phyloP scores from a whole-genome alignment of 1,140 invertebrate genomes.

The Cydia fagiglandana region DNA sequence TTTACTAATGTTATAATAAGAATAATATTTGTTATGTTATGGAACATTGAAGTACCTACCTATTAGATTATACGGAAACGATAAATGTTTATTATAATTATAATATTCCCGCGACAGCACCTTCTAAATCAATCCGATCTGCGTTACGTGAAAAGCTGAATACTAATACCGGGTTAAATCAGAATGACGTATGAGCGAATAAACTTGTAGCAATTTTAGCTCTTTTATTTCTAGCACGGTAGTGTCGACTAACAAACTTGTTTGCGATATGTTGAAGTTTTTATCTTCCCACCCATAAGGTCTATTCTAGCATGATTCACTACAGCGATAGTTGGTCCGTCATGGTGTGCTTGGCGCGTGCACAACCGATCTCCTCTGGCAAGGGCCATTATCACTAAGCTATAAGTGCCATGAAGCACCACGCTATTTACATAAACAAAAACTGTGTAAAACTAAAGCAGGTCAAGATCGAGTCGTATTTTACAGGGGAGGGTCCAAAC shows the following conservation, averaged over 20 bases:
- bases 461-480: slow-evolving; percentile 14
- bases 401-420: not conserved
- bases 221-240: not conserved
- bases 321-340: not conserved
- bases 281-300: not conserved
- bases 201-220: not conserved
- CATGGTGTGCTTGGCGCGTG: not conserved
- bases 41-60: not conserved
- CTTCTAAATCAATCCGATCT: slow-evolving; percentile 27
- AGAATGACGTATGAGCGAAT: not conserved
- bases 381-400: slow-evolving; percentile 29
- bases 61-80: slow-evolving; percentile 1
- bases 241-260: not conserved
- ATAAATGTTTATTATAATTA: not conserved
- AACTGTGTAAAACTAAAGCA: not conserved
- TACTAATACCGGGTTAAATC: not conserved
- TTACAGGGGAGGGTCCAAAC: not conserved
- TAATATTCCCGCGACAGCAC: not conserved
- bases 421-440: slow-evolving; percentile 4
- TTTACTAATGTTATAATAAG: no score
- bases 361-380: slow-evolving; percentile 30
- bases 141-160: slow-evolving; percentile 31
- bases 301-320: not conserved
- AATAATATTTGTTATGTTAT: no score
- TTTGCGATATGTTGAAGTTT: not conserved